Evolutionary conservation across 2,113 vertebrate species (phyloP), one percentile per base, ranked within the genome.

Genomic region (Delphinapterus leucas): DNA sequence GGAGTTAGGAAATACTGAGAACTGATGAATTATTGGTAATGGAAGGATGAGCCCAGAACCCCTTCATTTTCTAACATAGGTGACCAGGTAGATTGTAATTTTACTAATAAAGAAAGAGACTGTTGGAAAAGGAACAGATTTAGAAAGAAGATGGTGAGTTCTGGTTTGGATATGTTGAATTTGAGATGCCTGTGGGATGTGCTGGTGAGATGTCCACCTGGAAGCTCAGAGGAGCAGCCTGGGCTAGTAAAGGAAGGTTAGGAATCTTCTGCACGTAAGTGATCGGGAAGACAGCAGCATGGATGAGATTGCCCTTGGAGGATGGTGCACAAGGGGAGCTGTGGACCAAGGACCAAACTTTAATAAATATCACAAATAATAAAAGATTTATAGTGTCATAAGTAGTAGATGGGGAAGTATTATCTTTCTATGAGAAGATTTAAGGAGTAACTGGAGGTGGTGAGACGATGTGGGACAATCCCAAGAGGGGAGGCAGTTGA

Each of bases 1-100:
- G 83, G 12, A 81, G 23, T 44, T 93, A 79, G 83, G 6, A 95
- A 83, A 31, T 26, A 33, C 10, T 87, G 53, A 90, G 17, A 41
- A 14, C 28, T 25, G 2, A 38, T 61, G 33, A 61, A 53, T 68
- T 68, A 79, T 2, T 88, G 73, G n/a, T n/a, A 61, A 8, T 12
- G 14, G 91, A 23, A 14, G n/a, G 11, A 61, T 71, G 41, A 63
- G 21, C 18, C 82, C 63, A 65, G 21, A 61, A 92, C 12, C 36
- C 14, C 25, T 91, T 44, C 41, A 28, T 63, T 93, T 76, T 47
- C 38, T 67, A 74, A 44, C 31, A 25, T 11, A 18, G 5, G 33
- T 67, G 33, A 60, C 5, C 0, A 4, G 20, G 21, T 38, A 26
- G 12, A 28, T 17, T n/a, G 1, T 11, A 25, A 84, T 92, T 92